phyloP scores from a whole-genome alignment of 2,797 vertebrate species.

The Sylvilagus floridanus region DNA sequence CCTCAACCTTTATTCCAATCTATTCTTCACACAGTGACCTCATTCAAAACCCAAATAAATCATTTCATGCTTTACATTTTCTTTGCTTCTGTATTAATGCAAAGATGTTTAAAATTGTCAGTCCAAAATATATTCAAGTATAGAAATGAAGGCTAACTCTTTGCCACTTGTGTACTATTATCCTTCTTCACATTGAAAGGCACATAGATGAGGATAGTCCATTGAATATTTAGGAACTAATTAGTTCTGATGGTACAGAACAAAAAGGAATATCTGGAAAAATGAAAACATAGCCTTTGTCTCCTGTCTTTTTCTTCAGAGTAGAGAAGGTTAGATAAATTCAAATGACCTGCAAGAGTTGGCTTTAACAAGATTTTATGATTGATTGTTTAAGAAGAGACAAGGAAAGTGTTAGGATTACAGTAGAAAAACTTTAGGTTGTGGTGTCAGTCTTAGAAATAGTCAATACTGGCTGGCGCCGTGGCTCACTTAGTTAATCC shows the following conservation, averaged over 20 bases:
- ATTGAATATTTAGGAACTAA: neutral
- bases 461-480: neutral
- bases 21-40: neutral
- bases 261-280: neutral
- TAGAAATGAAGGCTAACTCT: neutral
- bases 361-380: neutral
- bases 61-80: neutral
- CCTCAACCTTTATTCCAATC: neutral
- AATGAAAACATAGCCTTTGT: neutral
- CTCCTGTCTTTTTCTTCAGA: neutral
- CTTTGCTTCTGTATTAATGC: neutral
- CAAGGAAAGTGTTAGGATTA: neutral
- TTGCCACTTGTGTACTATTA: neutral
- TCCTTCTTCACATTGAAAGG: neutral
- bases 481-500: no score
- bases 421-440: neutral
- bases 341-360: neutral
- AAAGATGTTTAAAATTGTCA: neutral
- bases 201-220: neutral
- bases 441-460: neutral
- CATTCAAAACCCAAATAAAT: neutral
- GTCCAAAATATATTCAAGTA: neutral
- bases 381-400: neutral
- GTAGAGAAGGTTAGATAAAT: neutral
- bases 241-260: neutral